These are phyloP conservation scores for Corbicula japonica DNA, from an alignment of 2,888 invertebrate species.

Conservation along the genomic window DNA sequence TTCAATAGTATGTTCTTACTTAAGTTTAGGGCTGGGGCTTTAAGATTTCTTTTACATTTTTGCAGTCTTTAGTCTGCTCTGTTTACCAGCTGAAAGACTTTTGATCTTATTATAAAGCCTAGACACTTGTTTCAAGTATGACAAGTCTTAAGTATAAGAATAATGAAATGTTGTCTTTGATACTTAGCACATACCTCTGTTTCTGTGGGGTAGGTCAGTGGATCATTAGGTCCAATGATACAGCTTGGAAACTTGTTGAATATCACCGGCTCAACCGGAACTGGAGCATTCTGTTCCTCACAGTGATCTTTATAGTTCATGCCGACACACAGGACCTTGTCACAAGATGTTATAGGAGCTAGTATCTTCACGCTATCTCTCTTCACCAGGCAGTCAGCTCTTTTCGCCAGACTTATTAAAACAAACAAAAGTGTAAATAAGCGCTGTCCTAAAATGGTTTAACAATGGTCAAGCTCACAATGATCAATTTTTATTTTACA, in stretches of 20 bases:
- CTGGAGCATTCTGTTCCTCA: constrained; percentile 91
- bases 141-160: not conserved
- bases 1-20: no score
- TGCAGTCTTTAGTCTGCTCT: no score
- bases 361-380: constrained; percentile 73
- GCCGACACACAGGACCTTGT: constrained; percentile 94
- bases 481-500: no score
- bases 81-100: no score
- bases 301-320: constrained; percentile 96
- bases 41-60: no score
- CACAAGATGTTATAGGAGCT: constrained; percentile 92
- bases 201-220: constrained; percentile 74
- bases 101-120: no score
- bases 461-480: no score
- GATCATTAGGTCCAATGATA: constrained; percentile 90
- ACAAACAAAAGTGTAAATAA: not conserved
- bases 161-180: not conserved
- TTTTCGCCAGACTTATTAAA: constrained; percentile 71
- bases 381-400: constrained; percentile 69
- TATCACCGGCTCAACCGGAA: constrained; percentile 93
- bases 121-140: not conserved
- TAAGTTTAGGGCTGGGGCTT: no score
- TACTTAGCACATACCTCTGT: constrained; percentile 75
- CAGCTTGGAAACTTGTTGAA: constrained; percentile 95
- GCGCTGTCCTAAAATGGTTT: no score